Conservation (phyloP, 2,113 vertebrate genomes). For the Opisthocomus hoazin region DNA sequence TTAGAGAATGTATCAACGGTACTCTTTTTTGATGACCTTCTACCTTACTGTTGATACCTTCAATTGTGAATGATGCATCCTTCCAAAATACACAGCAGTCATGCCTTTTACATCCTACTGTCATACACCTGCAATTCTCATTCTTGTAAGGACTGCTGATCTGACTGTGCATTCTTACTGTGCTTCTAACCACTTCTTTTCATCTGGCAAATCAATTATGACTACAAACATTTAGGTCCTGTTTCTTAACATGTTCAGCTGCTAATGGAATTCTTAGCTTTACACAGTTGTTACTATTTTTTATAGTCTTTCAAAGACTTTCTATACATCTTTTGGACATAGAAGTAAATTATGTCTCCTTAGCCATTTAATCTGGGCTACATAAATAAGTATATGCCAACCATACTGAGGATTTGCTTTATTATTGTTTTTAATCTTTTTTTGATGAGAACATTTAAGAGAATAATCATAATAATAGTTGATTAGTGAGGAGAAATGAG, state of each 20-base stretch:
- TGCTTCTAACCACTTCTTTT: slow-evolving; percentile 3
- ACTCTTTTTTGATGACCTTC: neutral
- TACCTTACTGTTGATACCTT: neutral
- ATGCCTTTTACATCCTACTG: neutral
- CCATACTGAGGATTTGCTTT: neutral
- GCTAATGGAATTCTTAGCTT: neutral
- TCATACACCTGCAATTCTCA: neutral
- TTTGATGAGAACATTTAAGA: neutral
- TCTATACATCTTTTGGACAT: neutral
- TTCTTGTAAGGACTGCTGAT: neutral
- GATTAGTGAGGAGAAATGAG: neutral
- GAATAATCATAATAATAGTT: neutral
- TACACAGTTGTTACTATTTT: neutral
- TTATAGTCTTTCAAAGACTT: neutral
- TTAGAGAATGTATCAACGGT: neutral
- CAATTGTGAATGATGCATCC: neutral
- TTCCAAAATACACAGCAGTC: neutral
- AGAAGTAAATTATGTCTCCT: neutral
- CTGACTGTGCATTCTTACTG: neutral
- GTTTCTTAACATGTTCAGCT: neutral
- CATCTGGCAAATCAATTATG: neutral
- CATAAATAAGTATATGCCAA: neutral
- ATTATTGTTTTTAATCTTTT: neutral
- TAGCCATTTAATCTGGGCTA: neutral
- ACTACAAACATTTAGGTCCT: neutral